A percentile compares a stretch with the other conserved stretches of the same genome.
These are phyloP conservation scores for Diorhabda carinulata DNA, from an alignment of 1,140 invertebrate species.

Conservation along the genomic window DNA sequence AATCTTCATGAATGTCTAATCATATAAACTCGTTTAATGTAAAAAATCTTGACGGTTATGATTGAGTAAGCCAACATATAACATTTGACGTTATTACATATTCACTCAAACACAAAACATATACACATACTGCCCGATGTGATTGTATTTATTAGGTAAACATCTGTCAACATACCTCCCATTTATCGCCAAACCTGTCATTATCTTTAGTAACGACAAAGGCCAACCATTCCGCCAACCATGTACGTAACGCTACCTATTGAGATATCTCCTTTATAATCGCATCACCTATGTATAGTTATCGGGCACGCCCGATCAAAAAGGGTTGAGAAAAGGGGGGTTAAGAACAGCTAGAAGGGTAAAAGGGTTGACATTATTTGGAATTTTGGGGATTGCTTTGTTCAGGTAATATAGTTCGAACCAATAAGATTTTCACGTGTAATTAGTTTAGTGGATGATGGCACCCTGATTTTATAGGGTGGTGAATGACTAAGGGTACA, in stretches of 20 bases:
- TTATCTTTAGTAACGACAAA: slow-evolving; percentile 26
- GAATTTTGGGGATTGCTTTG: background rate
- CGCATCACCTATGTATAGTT: slow-evolving; percentile 11
- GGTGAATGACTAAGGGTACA: background rate
- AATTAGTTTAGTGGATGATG: background rate
- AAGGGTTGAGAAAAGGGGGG: background rate
- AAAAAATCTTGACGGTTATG: too few relatives aligned
- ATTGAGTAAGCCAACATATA: too few relatives aligned
- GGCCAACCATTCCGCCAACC: slow-evolving; percentile 10
- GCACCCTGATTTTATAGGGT: background rate
- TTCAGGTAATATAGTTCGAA: background rate
- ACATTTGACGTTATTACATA: background rate
- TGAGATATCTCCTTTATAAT: slow-evolving; percentile 9
- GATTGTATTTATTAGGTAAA: slow-evolving; percentile 21
- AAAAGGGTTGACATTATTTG: background rate
- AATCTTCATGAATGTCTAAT: too few relatives aligned
- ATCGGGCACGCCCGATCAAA: slow-evolving; percentile 10
- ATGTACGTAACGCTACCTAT: background rate
- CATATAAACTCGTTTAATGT: too few relatives aligned
- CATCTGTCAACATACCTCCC: slow-evolving; percentile 33
- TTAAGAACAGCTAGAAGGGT: background rate
- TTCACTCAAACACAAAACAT: background rate
- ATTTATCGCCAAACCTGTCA: slow-evolving; percentile 26
- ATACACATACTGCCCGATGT: background rate
- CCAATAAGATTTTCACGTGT: background rate